Conservation (phyloP, 1,140 invertebrate species). For the Bombus turneri region DNA sequence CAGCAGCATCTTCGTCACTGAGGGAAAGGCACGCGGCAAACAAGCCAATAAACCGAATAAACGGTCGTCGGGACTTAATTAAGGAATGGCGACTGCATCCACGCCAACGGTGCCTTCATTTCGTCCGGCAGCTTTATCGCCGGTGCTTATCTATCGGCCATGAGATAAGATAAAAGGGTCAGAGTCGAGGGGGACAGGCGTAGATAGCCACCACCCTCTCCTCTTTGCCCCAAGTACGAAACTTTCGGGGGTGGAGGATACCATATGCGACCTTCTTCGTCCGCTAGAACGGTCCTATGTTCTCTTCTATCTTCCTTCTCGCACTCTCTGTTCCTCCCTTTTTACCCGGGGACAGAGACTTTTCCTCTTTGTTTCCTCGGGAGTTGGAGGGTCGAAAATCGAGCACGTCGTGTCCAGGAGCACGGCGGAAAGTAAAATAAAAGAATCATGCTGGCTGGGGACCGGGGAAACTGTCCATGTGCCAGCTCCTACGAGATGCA, state of each 20-base stretch:
- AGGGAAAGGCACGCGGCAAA: slow-evolving; percentile 58
- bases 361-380: slow-evolving; percentile 37
- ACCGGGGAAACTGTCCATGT: slow-evolving; percentile 63
- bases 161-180: slow-evolving; percentile 78
- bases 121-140: slow-evolving; percentile 63
- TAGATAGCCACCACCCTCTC: slow-evolving; percentile 74
- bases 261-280: slow-evolving; percentile 51
- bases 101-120: slow-evolving; percentile 74
- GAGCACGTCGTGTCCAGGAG: slow-evolving; percentile 70
- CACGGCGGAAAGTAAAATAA: slow-evolving; percentile 78
- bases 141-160: slow-evolving; percentile 74
- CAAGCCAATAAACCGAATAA: slow-evolving; percentile 70
- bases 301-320: slow-evolving; percentile 44
- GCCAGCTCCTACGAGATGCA: slow-evolving; percentile 16
- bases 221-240: slow-evolving; percentile 50
- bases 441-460: slow-evolving; percentile 82
- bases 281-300: not conserved
- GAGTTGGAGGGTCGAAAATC: slow-evolving; percentile 61
- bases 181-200: slow-evolving; percentile 43
- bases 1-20: slow-evolving; percentile 44
- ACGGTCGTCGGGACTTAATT: slow-evolving; percentile 77
- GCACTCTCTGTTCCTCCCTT: slow-evolving; percentile 25
- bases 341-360: slow-evolving; percentile 8
- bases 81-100: slow-evolving; percentile 76
- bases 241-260: slow-evolving; percentile 59